phyloP scores from a whole-genome alignment of 2,113 vertebrate genomes.

The Pangasianodon hypophthalmus region DNA sequence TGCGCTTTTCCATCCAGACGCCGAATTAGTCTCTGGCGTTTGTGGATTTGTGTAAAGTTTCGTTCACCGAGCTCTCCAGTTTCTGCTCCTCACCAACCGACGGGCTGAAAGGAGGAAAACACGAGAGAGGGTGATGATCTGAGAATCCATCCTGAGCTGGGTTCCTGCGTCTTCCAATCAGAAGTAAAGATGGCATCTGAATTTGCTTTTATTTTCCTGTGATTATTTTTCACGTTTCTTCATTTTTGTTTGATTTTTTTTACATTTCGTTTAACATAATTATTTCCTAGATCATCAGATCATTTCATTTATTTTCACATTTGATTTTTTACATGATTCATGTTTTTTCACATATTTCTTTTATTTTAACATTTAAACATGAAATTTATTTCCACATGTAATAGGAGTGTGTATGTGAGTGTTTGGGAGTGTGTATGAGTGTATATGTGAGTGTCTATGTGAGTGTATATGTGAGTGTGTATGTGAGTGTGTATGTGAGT shows the following conservation, averaged over 20 bases:
- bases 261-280: not conserved
- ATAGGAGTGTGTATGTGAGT: too few species aligned
- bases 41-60: not conserved
- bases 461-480: too few species aligned
- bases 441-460: too few species aligned
- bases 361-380: not conserved
- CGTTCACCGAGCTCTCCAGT: not conserved
- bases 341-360: not conserved
- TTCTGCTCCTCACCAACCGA: not conserved
- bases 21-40: not conserved
- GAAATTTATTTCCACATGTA: too few species aligned
- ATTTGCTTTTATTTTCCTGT: not conserved
- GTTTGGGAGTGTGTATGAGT: too few species aligned
- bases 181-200: not conserved
- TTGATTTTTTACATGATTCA: not conserved
- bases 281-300: not conserved
- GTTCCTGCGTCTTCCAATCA: not conserved
- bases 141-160: not conserved
- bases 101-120: not conserved
- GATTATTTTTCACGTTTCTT: not conserved
- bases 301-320: not conserved
- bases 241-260: not conserved
- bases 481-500: too few species aligned
- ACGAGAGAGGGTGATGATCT: not conserved
- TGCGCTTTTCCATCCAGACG: slow-evolving; percentile 61